phyloP scores from a whole-genome alignment of 2,113 vertebrate species.

The Protobothrops mucrosquamatus region DNA sequence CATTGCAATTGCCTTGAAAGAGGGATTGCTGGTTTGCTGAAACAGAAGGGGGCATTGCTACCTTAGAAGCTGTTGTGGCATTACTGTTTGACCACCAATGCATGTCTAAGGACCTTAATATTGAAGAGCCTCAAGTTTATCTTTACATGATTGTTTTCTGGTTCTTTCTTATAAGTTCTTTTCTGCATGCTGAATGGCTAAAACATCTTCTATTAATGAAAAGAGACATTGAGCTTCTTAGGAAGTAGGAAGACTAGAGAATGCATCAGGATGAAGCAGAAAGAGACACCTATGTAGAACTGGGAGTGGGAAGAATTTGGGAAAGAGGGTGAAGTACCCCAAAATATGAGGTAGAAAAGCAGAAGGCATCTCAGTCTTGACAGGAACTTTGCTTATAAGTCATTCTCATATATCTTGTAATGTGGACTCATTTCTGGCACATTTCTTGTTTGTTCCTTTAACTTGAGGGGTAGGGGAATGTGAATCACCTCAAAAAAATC shows the following conservation, averaged over 20 bases:
- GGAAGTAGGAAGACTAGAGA: neutral
- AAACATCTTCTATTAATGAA: neutral
- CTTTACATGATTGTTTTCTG: neutral
- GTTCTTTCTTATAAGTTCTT: neutral
- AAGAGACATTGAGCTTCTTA: neutral
- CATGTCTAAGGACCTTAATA: neutral
- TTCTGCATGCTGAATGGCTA: neutral
- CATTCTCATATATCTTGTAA: neutral
- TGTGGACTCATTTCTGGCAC: neutral
- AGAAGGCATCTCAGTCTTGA: neutral
- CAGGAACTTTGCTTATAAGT: neutral
- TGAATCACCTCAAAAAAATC: neutral
- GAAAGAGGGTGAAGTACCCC: neutral
- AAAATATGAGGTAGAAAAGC: neutral
- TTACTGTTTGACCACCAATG: neutral
- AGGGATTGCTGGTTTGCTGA: neutral
- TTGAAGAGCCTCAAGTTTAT: neutral
- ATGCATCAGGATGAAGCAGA: neutral
- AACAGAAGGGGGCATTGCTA: neutral
- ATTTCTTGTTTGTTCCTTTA: neutral
- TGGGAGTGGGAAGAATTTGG: neutral
- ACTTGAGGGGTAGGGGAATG: neutral
- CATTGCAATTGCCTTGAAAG: neutral
- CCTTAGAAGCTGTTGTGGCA: neutral
- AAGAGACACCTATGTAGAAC: neutral